Base-by-base conservation (phyloP, 2,797 vertebrate genomes). In the Tarsius wallacei region DNA sequence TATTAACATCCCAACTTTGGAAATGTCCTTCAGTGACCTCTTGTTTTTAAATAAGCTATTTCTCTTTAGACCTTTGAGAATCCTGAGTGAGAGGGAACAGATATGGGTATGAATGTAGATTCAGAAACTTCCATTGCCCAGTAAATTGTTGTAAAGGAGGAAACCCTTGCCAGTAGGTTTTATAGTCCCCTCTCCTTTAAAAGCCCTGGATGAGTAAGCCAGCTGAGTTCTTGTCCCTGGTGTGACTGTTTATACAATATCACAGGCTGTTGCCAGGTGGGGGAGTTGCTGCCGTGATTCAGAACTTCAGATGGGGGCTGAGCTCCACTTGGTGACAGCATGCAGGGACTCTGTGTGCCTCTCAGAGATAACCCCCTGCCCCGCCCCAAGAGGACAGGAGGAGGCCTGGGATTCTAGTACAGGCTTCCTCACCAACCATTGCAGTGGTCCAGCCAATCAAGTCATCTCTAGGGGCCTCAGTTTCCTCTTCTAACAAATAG, bases 101-200 rank as follows among this genome's bases (percentile, higher is more conserved):
- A 14, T 53, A 1, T 26, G 66, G 7, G 0, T 55, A 15, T 31
- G 5, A 47, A 57, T 36, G 64, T 59, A 63, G 90, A 91, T 70
- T 47, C 0, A 0, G 28, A 70, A 42, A n/a, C 68, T 93, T 88
- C 83, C 63, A 19, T 70, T 73, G 84, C 66, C 66, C 64, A 31
- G 42, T 91, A 82, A 55, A 73, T 42, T n/a, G 42, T 76, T 76
- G 76, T 11, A 74, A 51, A 93, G 95, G 73, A 97, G 51, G 93
- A 95, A 97, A 16, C 68, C n/a, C 53, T 84, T 2, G 31, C 80
- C 28, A 1, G 63, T 19, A 15, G 42, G 42, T 92, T 94, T 97
- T 96, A 91, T 19, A n/a, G 90, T 59, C 71, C 74, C 33, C 64
- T 71, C 96, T 87, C 86, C 89, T 87, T 95, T 76, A 81, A 96